A percentile compares a stretch with the other conserved stretches of the same genome.
phyloP scores from a whole-genome alignment of 2,113 vertebrate species.

The Tenebrosternarchus preto region DNA sequence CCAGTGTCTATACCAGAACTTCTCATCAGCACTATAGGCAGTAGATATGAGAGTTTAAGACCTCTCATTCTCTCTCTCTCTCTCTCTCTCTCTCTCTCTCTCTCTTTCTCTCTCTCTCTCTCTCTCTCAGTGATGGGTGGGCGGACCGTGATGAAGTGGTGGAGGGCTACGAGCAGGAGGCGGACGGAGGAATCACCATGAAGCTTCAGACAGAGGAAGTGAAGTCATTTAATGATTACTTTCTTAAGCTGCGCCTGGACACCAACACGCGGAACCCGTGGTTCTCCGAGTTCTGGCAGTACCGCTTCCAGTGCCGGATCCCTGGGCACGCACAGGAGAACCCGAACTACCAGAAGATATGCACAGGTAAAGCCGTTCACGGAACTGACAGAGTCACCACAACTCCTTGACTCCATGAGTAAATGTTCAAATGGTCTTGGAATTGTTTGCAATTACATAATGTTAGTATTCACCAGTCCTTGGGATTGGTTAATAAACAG shows the following conservation, averaged over 20 bases:
- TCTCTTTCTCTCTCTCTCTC: conserved; percentile 9
- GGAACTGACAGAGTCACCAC: not conserved
- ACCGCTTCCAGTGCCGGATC: conserved; percentile 94
- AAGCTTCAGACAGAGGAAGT: conserved; percentile 94
- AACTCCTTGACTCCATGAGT: not conserved
- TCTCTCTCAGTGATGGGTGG: conserved; percentile 87
- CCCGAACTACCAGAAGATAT: conserved; percentile 89
- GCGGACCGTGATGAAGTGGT: conserved; percentile 98
- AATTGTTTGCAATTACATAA: no score
- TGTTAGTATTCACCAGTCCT: not conserved
- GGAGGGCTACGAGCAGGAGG: conserved; percentile 93
- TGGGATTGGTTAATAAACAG: not conserved
- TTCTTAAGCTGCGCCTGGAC: conserved; percentile 89
- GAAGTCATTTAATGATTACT: conserved; percentile 92
- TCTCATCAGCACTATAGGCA: no score
- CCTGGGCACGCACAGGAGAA: conserved; percentile 88
- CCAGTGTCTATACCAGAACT: not conserved
- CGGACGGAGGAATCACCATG: conserved; percentile 96
- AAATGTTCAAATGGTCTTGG: not conserved
- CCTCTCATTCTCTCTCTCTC: conserved; percentile 5
- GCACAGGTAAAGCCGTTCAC: conserved; percentile 77
- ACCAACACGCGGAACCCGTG: conserved; percentile 93
- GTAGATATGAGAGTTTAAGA: conserved; percentile 9
- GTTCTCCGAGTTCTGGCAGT: conserved; percentile 98
- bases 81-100: conserved; percentile 4